Evolutionary conservation across 1,140 invertebrate species (phyloP), one percentile per base, ranked within the genome.

Genomic region (Goniozus legneri): DNA sequence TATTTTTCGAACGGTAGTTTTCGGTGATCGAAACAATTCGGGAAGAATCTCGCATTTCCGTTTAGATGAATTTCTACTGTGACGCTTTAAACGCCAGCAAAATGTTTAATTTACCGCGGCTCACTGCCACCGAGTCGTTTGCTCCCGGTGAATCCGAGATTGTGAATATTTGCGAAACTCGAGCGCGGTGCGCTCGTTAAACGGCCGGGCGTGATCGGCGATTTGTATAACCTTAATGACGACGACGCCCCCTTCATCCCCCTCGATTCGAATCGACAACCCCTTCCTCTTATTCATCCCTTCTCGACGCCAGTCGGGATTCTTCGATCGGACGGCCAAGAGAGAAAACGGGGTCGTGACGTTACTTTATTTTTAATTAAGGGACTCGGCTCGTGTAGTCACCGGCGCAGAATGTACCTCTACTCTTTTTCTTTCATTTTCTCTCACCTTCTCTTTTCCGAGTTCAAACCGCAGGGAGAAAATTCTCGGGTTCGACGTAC

Each of bases 201-300:
- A 53, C 44, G 50, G 42, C 36, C 45, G 21, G 43, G 43, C 44
- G 49, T 50, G 54, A 60, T 62, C 55, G 55, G 36, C 57, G 57
- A 64, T 64, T 60, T 60, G 61, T 63, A 58, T 54, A 50, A 62
- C 42, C 46, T 63, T 63, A 62, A 64, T 58, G 57, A 57, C 47
- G 54, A 21, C 37, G 34, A 32, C 27, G 31, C 34, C 8, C 24
- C 10, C 15, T 6, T 8, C 16, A 7, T 14, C 16, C 15, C 2
- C 2, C 4, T 24, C 15, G 32, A 18, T 44, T 14, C 33, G 20
- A 44, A 14, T 15, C 20, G 16, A n/a, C 12, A 27, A 6, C 24
- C 10, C 24, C 24, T 6, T 27, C 4, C 24, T 27, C 4, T 10
- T 27, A 6, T 27, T 6, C 24, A 6, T 10, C 10, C 10, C 24